Conservation (phyloP, 2,113 vertebrate genomes). For the Cebidichthys violaceus region DNA sequence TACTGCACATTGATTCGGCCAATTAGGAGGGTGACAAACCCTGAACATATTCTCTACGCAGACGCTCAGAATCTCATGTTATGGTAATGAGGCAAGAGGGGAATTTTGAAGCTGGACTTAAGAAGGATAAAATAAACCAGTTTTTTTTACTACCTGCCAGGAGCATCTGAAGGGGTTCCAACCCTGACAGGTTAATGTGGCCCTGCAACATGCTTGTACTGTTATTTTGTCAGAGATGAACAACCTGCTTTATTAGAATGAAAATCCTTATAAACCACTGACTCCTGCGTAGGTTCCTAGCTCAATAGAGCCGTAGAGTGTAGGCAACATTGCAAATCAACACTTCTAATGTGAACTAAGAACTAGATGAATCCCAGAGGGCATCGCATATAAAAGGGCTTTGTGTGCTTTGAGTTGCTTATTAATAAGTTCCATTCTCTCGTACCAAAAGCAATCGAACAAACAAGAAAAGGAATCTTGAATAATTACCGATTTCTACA, state of each 20-base stretch:
- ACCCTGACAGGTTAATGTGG: neutral
- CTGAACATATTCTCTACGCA: slow-evolving; percentile 62
- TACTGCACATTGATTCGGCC: slow-evolving; percentile 71
- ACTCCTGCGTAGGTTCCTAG: neutral
- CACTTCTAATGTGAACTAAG: neutral
- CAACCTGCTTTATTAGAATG: neutral
- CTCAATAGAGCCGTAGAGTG: neutral
- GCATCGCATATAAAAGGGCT: neutral
- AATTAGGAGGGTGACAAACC: slow-evolving; percentile 79
- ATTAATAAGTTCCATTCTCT: neutral
- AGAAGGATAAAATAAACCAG: slow-evolving; percentile 22
- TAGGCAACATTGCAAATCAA: neutral
- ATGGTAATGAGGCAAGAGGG: slow-evolving; percentile 60
- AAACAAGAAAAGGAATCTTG: neutral
- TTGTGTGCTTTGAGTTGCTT: neutral
- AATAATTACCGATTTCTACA: neutral
- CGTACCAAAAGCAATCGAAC: neutral
- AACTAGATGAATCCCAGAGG: neutral
- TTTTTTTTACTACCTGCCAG: slow-evolving; percentile 2
- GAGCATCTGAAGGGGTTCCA: neutral
- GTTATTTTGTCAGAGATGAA: neutral
- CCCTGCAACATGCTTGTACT: neutral
- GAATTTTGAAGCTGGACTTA: slow-evolving; percentile 36
- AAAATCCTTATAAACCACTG: neutral
- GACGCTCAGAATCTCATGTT: slow-evolving; percentile 65